Conservation (phyloP, 2,888 invertebrate species). For the Nineta flava region DNA sequence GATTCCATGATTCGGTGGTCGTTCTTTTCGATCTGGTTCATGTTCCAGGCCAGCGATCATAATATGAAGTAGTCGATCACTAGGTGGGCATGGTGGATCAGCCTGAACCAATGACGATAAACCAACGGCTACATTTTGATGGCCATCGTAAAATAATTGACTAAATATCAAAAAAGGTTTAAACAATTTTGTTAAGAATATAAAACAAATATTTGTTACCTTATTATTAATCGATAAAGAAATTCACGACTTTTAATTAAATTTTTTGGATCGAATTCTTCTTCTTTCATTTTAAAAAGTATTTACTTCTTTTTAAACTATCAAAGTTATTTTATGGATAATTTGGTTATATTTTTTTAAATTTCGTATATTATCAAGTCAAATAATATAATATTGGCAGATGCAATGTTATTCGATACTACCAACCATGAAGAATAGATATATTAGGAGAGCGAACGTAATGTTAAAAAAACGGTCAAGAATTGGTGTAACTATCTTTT, state of each 20-base stretch:
- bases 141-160: constrained; percentile 94
- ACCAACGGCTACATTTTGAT: constrained; percentile 79
- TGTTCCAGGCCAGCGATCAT: constrained; percentile 72
- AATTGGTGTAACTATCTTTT: too few species aligned
- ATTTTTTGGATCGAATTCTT: constrained; percentile 49
- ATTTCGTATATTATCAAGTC: too few species aligned
- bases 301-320: too few species aligned
- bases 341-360: too few species aligned
- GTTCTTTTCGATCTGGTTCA: constrained; percentile 58
- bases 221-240: constrained; percentile 82
- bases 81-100: constrained; percentile 89
- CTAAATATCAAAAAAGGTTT: constrained; percentile 70
- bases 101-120: constrained; percentile 73
- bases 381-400: too few species aligned
- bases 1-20: constrained; percentile 38
- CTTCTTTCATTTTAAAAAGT: constrained; percentile 25
- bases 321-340: too few species aligned
- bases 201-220: constrained; percentile 34
- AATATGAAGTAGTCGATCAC: constrained; percentile 78
- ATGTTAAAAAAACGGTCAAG: too few species aligned
- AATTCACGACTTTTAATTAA: constrained; percentile 77
- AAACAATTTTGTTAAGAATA: constrained; percentile 28
- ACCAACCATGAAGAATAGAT: too few species aligned
- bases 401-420: too few species aligned
- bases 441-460: too few species aligned